These are phyloP conservation scores for Phymastichus coffea DNA, from an alignment of 1,140 invertebrate species.

Conservation along the genomic window DNA sequence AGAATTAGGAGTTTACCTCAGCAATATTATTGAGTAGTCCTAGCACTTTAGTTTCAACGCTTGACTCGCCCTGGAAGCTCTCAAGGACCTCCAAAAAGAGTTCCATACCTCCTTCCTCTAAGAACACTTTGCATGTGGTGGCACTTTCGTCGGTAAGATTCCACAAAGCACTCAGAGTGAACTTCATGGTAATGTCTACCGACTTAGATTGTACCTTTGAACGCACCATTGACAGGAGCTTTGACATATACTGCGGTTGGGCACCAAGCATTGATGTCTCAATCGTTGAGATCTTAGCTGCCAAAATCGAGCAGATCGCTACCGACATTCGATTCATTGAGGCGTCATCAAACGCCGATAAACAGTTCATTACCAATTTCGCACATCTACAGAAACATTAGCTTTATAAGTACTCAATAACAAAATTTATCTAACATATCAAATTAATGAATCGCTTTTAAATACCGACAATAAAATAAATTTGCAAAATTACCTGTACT, in stretches of 20 bases:
- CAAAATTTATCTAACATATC: background rate
- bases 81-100: slow-evolving; percentile 70
- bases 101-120: slow-evolving; percentile 69
- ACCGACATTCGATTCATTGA: slow-evolving; percentile 82
- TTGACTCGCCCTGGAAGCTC: slow-evolving; percentile 64
- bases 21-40: slow-evolving; percentile 82
- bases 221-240: slow-evolving; percentile 70
- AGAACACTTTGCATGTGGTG: slow-evolving; percentile 72
- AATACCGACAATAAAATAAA: too few species aligned
- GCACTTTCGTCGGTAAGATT: slow-evolving; percentile 80
- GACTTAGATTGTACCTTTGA: slow-evolving; percentile 62
- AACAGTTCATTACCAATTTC: slow-evolving; percentile 73
- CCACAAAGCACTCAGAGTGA: slow-evolving; percentile 80
- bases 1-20: too few species aligned
- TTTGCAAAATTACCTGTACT: slow-evolving; percentile 54
- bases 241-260: slow-evolving; percentile 71
- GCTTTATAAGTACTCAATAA: background rate
- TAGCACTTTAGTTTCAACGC: slow-evolving; percentile 79
- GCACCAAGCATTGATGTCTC: slow-evolving; percentile 74
- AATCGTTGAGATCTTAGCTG: slow-evolving; percentile 72
- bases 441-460: too few species aligned
- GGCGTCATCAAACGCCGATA: slow-evolving; percentile 71
- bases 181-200: slow-evolving; percentile 78
- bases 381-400: slow-evolving; percentile 61
- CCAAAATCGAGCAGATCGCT: slow-evolving; percentile 77